Evolutionary conservation across 35 echinoderm and acorn worm species (phyloP).

Genomic region (Apostichopus parvimensis): DNA sequence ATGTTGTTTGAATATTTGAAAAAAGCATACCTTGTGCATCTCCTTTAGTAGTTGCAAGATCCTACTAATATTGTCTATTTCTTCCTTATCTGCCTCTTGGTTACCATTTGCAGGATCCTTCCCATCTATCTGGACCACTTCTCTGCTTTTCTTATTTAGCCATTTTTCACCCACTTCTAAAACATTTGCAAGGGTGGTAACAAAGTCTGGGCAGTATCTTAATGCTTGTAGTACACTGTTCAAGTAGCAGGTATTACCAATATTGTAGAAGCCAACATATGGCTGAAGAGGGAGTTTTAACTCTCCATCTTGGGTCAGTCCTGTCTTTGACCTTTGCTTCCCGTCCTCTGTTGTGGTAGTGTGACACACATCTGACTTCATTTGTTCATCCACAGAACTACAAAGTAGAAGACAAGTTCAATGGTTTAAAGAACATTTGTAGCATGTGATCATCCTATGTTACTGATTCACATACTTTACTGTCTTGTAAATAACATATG

Average conservation of each 20-base stretch:
- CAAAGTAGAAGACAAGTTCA: neutral
- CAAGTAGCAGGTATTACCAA: constrained; percentile 96
- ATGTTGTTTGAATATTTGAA: neutral
- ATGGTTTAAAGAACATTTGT: neutral
- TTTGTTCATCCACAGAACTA: neutral
- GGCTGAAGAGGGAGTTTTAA: constrained; percentile 45
- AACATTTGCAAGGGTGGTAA: constrained; percentile 35
- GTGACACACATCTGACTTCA: neutral
- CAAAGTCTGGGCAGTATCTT: constrained; percentile 82
- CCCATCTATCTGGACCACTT: neutral
- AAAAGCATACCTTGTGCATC: constrained; percentile 25
- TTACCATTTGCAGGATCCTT: neutral
- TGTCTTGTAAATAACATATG: too few species aligned
- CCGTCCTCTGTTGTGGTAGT: too few species aligned
- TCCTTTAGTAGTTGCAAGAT: neutral
- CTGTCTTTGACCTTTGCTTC: neutral
- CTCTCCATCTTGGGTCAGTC: neutral
- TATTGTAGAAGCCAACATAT: constrained; percentile 81
- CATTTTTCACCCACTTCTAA: neutral
- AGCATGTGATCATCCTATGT: too few species aligned
- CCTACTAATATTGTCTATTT: neutral
- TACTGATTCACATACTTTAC: too few species aligned
- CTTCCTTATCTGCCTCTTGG: neutral
- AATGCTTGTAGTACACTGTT: constrained; percentile 81
- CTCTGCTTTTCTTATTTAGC: neutral